phyloP scores from a whole-genome alignment of 1,140 invertebrate species.

The Leptinotarsa undecemlineata region DNA sequence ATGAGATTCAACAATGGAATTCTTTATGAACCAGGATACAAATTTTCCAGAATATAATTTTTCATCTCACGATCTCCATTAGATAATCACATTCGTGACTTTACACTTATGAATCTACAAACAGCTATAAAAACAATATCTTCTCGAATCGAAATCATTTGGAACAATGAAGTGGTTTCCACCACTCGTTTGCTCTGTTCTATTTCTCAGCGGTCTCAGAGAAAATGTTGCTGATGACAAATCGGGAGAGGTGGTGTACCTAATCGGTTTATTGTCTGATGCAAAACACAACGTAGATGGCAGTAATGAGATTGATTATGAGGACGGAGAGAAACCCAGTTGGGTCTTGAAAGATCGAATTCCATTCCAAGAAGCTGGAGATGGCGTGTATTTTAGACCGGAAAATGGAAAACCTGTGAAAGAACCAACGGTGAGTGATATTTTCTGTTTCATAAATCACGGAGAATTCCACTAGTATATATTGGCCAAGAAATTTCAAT shows the following conservation, averaged over 20 bases:
- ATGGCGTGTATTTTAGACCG: conserved; percentile 38
- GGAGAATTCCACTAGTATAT: no score
- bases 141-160: neutral
- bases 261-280: conserved; percentile 32
- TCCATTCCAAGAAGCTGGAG: conserved; percentile 29
- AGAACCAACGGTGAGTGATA: conserved; percentile 12
- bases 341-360: conserved; percentile 30
- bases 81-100: neutral
- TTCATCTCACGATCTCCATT: neutral
- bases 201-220: conserved; percentile 7
- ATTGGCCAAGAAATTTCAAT: no score
- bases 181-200: conserved; percentile 1
- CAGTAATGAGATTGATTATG: neutral
- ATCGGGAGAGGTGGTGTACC: conserved; percentile 33
- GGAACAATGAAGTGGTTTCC: conserved; percentile 22
- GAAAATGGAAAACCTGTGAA: conserved; percentile 28
- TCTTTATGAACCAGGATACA: neutral
- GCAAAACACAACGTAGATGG: conserved; percentile 9
- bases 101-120: neutral
- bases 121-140: conserved; percentile 13
- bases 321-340: conserved; percentile 23
- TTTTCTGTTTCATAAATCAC: no score
- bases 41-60: neutral
- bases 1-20: no score
- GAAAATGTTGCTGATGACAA: neutral